phyloP scores from a whole-genome alignment of 64 coral and sea anemone species.

The Pocillopora damicornis region DNA sequence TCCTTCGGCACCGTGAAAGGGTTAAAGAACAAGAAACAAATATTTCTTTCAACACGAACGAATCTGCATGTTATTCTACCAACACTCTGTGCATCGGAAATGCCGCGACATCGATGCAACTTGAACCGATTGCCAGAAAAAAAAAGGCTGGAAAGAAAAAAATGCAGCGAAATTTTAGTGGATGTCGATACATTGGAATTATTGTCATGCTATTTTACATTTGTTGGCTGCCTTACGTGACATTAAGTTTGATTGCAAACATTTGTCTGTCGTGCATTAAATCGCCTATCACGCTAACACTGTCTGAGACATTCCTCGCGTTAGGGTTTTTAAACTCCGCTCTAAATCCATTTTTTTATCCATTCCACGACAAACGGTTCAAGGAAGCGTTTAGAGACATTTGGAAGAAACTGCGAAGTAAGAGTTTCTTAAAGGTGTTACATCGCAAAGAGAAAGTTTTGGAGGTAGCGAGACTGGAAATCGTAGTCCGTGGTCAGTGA shows the following conservation, averaged over 20 bases:
- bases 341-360: conserved; percentile 48
- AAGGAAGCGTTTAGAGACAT: conserved; percentile 57
- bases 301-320: not conserved
- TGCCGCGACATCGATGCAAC: not conserved
- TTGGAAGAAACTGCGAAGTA: not conserved
- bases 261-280: not conserved
- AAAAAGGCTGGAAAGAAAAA: conserved; percentile 34
- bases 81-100: conserved; percentile 35
- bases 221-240: conserved; percentile 74
- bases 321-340: conserved; percentile 57
- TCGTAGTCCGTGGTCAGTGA: not conserved
- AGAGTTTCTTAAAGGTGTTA: not conserved
- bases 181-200: conserved; percentile 78
- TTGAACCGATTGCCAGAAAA: conserved; percentile 9
- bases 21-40: conserved; percentile 53
- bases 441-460: not conserved
- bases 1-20: conserved; percentile 51
- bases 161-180: conserved; percentile 46
- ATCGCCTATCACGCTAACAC: not conserved
- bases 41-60: conserved; percentile 39
- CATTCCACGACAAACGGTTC: conserved; percentile 57
- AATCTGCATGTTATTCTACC: conserved; percentile 33
- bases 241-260: not conserved
- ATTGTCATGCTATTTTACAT: conserved; percentile 69
- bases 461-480: not conserved